Percentiles rank a stretch among this genome's conserved stretches.
Conservation (phyloP, 2,888 invertebrate genomes). For the Melanargia galathea region DNA sequence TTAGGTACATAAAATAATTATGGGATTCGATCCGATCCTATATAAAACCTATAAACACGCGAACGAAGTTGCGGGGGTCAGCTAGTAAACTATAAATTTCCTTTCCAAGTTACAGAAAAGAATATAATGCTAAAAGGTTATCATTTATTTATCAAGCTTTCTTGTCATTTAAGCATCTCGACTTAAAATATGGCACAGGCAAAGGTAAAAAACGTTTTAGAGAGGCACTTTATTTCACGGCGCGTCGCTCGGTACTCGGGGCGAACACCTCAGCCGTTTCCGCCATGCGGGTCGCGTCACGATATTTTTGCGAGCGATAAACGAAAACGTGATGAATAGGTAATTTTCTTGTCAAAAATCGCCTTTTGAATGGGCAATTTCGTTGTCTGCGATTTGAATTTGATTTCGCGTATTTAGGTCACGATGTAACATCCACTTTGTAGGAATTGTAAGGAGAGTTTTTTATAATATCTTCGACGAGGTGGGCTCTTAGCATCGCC, state of each 20-base stretch:
- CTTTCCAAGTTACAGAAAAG: too few species aligned
- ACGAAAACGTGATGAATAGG: constrained; percentile 27
- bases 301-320: constrained; percentile 25
- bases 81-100: too few species aligned
- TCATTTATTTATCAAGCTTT: not conserved
- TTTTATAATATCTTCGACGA: not conserved
- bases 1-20: too few species aligned
- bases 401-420: constrained; percentile 17
- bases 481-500: not conserved
- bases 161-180: too few species aligned
- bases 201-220: not conserved
- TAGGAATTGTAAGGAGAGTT: not conserved
- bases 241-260: not conserved
- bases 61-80: too few species aligned
- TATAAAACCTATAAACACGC: too few species aligned
- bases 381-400: constrained; percentile 22
- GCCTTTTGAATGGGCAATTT: constrained; percentile 18
- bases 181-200: not conserved
- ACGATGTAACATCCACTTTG: constrained; percentile 1
- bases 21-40: too few species aligned
- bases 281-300: constrained; percentile 20
- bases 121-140: not conserved
- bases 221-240: not conserved
- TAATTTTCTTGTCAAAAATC: constrained; percentile 27
- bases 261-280: not conserved